phyloP scores from a whole-genome alignment of 2,113 vertebrate genomes.

The Sander lucioperca region DNA sequence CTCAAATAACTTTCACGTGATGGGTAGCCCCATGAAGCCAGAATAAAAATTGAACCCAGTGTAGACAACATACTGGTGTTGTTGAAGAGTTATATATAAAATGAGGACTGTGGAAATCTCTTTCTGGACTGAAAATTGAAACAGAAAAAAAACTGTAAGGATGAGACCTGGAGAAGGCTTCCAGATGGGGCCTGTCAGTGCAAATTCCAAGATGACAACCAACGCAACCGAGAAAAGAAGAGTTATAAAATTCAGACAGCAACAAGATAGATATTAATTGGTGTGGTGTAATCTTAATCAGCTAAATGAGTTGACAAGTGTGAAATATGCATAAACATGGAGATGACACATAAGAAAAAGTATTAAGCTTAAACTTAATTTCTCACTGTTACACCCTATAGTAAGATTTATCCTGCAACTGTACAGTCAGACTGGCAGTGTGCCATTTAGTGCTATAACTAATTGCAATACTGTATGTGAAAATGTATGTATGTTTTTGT shows the following conservation, averaged over 20 bases:
- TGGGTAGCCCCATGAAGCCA: not conserved
- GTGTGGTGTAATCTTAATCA: not conserved
- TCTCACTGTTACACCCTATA: not conserved
- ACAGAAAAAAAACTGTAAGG: not conserved
- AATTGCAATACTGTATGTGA: not conserved
- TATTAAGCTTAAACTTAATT: not conserved
- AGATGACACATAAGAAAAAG: not conserved
- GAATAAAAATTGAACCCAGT: not conserved
- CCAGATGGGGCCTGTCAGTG: conserved; percentile 4
- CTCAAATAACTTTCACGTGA: not conserved
- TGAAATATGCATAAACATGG: not conserved
- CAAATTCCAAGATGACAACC: conserved; percentile 11
- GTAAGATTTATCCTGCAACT: not conserved
- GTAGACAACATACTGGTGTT: not conserved
- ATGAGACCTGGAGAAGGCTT: not conserved
- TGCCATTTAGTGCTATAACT: not conserved
- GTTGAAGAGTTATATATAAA: not conserved
- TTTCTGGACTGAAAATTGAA: conserved; percentile 3
- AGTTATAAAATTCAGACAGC: not conserved
- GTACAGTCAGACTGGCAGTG: not conserved
- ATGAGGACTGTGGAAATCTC: not conserved
- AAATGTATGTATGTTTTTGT: conserved; percentile 16
- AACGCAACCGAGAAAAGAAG: not conserved
- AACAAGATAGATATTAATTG: conserved; percentile 6
- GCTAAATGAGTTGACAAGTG: not conserved